Conservation (phyloP, 2,888 invertebrate genomes). For the Petrolisthes manimaculis region DNA sequence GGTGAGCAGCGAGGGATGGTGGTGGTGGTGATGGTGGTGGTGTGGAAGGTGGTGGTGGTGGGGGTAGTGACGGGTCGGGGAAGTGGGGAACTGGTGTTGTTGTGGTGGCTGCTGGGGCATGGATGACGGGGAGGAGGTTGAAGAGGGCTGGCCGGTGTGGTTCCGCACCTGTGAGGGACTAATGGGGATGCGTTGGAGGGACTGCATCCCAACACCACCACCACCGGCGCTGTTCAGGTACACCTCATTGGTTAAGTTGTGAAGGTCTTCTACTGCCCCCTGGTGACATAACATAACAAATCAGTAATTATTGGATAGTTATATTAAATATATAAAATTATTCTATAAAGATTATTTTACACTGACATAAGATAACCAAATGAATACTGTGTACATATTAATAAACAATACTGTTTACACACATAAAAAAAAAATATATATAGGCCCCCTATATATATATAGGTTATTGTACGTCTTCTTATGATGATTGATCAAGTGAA, state of each 20-base stretch:
- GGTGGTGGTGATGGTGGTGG: conserved; percentile 30
- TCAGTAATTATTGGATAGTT: too few species aligned
- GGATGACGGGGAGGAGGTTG: conserved; percentile 11
- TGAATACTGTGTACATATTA: background rate
- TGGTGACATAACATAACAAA: background rate
- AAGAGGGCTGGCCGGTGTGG: conserved; percentile 29
- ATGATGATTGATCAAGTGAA: too few species aligned
- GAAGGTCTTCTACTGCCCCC: conserved; percentile 52
- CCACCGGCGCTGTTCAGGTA: conserved; percentile 8
- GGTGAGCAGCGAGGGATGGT: conserved; percentile 28
- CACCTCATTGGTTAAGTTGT: conserved; percentile 35
- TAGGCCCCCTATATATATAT: too few species aligned
- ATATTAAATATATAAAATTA: background rate
- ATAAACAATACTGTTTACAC: background rate
- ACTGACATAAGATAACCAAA: background rate
- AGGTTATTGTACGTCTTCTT: too few species aligned
- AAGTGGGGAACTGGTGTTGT: background rate
- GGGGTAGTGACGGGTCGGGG: conserved; percentile 7
- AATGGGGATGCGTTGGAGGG: conserved; percentile 31
- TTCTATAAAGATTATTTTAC: background rate
- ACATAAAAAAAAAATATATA: too few species aligned
- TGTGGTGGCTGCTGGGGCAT: background rate
- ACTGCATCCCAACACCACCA: background rate
- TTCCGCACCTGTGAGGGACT: conserved; percentile 35
- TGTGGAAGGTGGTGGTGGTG: conserved; percentile 21